A percentile compares a stretch with the other conserved stretches of the same genome.
phyloP scores from a whole-genome alignment of 2,888 invertebrate genomes.

The Cataglyphis albicans region DNA sequence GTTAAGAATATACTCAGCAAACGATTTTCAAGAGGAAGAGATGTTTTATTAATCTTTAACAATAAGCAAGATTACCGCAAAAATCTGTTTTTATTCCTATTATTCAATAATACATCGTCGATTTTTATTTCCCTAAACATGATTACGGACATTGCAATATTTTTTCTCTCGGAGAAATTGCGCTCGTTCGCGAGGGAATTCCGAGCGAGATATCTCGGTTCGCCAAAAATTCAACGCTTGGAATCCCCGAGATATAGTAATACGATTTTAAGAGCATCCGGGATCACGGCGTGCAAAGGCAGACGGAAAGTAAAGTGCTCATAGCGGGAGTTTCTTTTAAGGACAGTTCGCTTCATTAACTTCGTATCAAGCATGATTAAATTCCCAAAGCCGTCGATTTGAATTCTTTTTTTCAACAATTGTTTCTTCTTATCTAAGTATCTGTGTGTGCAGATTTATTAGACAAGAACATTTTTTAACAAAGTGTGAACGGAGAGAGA shows the following conservation, averaged over 20 bases:
- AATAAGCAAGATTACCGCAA: neutral
- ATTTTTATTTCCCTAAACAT: neutral
- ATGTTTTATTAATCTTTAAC: neutral
- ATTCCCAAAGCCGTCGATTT: neutral
- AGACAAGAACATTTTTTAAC: neutral
- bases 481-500: neutral
- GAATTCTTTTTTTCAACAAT: neutral
- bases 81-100: neutral
- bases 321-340: constrained; percentile 14
- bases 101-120: neutral
- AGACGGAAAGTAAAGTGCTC: constrained; percentile 20
- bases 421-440: neutral
- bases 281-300: neutral
- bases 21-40: neutral
- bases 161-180: constrained; percentile 13
- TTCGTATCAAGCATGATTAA: constrained; percentile 50
- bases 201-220: neutral
- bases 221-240: constrained; percentile 2
- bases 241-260: constrained; percentile 33
- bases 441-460: neutral
- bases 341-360: constrained; percentile 31
- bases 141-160: neutral
- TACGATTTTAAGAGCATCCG: constrained; percentile 31
- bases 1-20: constrained; percentile 42
- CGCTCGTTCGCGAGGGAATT: constrained; percentile 19